Conservation (phyloP, 2,113 vertebrate species). For the Pampusana beccarii region DNA sequence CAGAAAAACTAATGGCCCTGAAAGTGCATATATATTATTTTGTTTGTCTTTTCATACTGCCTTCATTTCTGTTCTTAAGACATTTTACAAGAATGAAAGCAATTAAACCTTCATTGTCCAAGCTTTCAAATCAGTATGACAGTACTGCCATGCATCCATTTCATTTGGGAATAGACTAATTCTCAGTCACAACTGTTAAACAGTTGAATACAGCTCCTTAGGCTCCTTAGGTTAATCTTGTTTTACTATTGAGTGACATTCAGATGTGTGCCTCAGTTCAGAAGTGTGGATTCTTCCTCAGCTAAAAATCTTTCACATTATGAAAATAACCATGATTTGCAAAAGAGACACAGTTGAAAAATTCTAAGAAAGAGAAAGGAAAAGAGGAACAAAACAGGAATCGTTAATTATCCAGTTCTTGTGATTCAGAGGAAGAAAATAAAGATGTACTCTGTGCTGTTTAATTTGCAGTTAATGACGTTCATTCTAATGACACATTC, state of each 20-base stretch:
- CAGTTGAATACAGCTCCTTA: slow-evolving; percentile 11
- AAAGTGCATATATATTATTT: background rate
- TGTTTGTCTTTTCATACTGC: background rate
- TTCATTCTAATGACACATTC: background rate
- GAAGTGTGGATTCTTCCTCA: background rate
- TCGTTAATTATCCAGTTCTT: background rate
- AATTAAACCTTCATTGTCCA: slow-evolving; percentile 23
- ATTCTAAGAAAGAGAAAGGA: background rate
- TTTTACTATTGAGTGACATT: slow-evolving; percentile 44
- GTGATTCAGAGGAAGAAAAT: background rate
- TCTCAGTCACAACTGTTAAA: slow-evolving; percentile 22
- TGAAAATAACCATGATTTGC: background rate
- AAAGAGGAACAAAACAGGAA: background rate
- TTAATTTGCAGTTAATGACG: slow-evolving; percentile 1
- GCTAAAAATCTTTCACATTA: background rate
- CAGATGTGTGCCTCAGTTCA: background rate
- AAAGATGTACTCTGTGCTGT: background rate
- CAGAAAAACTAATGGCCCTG: background rate
- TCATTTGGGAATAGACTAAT: background rate
- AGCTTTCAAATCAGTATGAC: background rate
- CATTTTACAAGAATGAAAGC: background rate
- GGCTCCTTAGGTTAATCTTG: slow-evolving; percentile 10
- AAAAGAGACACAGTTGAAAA: background rate
- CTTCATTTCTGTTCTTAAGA: background rate
- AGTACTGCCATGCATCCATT: background rate